Evolutionary conservation across 1,140 invertebrate genomes (phyloP).

Genomic region (Ceratosolen fusciceps): DNA sequence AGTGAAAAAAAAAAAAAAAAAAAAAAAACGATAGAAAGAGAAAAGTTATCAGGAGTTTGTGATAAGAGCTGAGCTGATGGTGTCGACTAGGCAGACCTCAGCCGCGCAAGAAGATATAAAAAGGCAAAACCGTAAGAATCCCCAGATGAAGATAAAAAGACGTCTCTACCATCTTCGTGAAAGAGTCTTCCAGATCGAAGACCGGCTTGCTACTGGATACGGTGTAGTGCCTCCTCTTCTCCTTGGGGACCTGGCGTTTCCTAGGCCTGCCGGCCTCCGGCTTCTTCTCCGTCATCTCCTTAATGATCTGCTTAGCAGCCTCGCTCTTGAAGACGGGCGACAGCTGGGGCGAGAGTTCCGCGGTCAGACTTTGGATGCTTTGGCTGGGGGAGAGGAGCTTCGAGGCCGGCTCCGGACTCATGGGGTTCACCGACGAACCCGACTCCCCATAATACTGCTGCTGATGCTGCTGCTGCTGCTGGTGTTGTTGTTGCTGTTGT

Average conservation of each 20-base stretch:
- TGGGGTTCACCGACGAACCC: constrained; percentile 3
- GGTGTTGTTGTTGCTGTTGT: constrained; percentile 40
- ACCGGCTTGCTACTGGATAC: constrained; percentile 80
- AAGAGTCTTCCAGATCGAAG: constrained; percentile 64
- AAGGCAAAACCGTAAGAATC: constrained; percentile 28
- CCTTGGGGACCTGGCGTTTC: constrained; percentile 79
- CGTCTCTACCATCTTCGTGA: constrained; percentile 66
- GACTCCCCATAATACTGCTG: not conserved
- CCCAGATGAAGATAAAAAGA: not conserved
- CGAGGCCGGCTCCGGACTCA: constrained; percentile 39
- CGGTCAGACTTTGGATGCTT: constrained; percentile 12
- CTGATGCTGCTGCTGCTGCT: not conserved
- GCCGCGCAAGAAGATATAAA: not conserved
- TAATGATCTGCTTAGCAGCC: constrained; percentile 86
- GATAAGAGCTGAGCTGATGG: not conserved
- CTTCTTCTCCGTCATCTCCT: constrained; percentile 80
- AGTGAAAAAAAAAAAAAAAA: too few relatives aligned
- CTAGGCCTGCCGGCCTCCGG: constrained; percentile 56
- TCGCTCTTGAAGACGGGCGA: constrained; percentile 86
- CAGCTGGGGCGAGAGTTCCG: constrained; percentile 59
- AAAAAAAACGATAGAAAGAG: too few relatives aligned
- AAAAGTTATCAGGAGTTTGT: not conserved
- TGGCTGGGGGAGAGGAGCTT: constrained; percentile 22
- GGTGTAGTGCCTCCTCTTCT: constrained; percentile 89
- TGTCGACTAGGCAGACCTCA: not conserved